These are phyloP conservation scores for Chloroclystis v-ata DNA, from an alignment of 2,888 invertebrate species.

Conservation along the genomic window DNA sequence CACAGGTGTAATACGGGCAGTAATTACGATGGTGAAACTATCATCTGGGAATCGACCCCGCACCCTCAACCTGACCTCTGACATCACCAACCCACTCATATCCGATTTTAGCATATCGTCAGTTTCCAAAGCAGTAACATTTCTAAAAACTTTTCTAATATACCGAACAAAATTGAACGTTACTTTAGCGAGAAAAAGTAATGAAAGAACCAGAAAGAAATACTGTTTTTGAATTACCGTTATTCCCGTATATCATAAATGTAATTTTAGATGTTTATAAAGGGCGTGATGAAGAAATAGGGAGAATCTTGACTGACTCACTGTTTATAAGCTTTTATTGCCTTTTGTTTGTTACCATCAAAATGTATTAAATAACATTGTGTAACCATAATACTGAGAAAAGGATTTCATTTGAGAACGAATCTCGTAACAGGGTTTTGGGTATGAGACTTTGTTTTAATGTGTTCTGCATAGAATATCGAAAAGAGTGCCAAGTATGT, in stretches of 20 bases:
- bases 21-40: too few relatives aligned
- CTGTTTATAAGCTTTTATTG: slow-evolving; percentile 1
- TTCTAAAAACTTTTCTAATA: slow-evolving; percentile 4
- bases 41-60: too few relatives aligned
- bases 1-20: too few relatives aligned
- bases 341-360: neutral
- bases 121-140: neutral
- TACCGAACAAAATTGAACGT: slow-evolving; percentile 21
- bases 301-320: neutral
- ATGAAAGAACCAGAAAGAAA: slow-evolving; percentile 26
- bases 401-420: too few relatives aligned
- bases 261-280: slow-evolving; percentile 14
- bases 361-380: slow-evolving; percentile 3
- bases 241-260: slow-evolving; percentile 27
- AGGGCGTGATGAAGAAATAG: slow-evolving; percentile 6
- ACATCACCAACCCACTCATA: too few relatives aligned
- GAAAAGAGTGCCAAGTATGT: too few relatives aligned
- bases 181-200: slow-evolving; percentile 27
- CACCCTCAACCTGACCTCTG: too few relatives aligned
- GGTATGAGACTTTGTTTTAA: too few relatives aligned
- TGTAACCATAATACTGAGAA: slow-evolving; percentile 15
- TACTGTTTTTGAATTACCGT: slow-evolving; percentile 27
- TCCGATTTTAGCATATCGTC: neutral
- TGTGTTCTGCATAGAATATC: too few relatives aligned
- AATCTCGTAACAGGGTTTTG: too few relatives aligned